A percentile compares a stretch with the other conserved stretches of the same genome.
Conservation (phyloP, 2,113 vertebrate genomes). For the Hippoglossus stenolepis region DNA sequence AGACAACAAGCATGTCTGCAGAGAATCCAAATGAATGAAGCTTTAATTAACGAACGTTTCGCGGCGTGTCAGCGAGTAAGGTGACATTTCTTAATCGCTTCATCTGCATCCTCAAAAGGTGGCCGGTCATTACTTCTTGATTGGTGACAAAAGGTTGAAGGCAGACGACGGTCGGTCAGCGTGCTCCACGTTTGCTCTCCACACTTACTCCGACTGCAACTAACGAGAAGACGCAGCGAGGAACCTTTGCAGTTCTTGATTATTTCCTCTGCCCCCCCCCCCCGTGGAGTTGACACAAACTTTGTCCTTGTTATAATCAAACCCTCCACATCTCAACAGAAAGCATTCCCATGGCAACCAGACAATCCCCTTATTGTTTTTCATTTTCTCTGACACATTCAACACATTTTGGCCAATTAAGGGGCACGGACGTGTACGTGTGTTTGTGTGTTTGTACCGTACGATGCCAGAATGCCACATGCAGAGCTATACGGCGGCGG, state of each 20-base stretch:
- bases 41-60: constrained; percentile 24
- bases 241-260: constrained; percentile 38
- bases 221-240: constrained; percentile 11
- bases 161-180: background rate
- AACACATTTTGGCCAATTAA: constrained; percentile 45
- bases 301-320: constrained; percentile 50
- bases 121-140: constrained; percentile 32
- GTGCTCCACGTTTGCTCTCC: background rate
- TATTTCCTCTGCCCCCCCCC: background rate
- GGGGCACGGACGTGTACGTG: background rate
- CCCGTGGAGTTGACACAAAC: constrained; percentile 31
- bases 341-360: constrained; percentile 56
- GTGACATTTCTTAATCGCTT: constrained; percentile 52
- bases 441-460: background rate
- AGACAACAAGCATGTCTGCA: constrained; percentile 13
- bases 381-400: constrained; percentile 25
- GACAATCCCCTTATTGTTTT: constrained; percentile 29
- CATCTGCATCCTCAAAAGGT: constrained; percentile 28
- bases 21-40: constrained; percentile 17
- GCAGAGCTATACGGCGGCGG: too few species aligned
- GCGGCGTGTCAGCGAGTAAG: background rate
- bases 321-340: constrained; percentile 20
- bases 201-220: constrained; percentile 4
- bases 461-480: background rate
- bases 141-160: constrained; percentile 32